Evolutionary conservation across 1,140 invertebrate species (phyloP).

Genomic region (Oncopeltus fasciatus): DNA sequence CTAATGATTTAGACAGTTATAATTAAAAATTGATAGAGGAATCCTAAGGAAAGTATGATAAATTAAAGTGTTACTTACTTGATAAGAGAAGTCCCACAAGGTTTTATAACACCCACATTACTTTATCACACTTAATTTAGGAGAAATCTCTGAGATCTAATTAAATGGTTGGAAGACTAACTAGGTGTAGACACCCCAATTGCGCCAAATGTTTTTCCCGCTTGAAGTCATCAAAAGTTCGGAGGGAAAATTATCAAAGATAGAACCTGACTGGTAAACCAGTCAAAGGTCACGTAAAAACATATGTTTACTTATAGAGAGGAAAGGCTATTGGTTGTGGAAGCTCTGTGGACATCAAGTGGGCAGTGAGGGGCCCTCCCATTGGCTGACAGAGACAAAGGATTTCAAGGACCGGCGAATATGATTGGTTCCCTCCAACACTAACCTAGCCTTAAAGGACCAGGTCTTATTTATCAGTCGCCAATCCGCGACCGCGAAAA

Average conservation of each 20-base stretch:
- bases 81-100: background rate
- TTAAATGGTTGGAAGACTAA: background rate
- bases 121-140: background rate
- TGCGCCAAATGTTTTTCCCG: background rate
- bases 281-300: background rate
- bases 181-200: background rate
- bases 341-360: background rate
- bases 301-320: background rate
- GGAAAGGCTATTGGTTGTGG: background rate
- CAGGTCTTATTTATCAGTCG: background rate
- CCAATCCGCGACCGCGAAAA: background rate
- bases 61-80: background rate
- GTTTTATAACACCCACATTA: background rate
- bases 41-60: background rate
- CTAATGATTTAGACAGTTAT: too few relatives aligned
- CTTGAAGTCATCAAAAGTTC: background rate
- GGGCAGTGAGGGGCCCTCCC: background rate
- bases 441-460: background rate
- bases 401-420: background rate
- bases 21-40: too few relatives aligned
- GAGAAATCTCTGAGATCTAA: background rate
- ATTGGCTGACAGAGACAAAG: background rate
- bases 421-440: background rate
- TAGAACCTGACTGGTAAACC: background rate
- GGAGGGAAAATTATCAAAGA: background rate